Base-by-base conservation (phyloP, 2,888 invertebrate genomes). In the Drosophila diplacantha region DNA sequence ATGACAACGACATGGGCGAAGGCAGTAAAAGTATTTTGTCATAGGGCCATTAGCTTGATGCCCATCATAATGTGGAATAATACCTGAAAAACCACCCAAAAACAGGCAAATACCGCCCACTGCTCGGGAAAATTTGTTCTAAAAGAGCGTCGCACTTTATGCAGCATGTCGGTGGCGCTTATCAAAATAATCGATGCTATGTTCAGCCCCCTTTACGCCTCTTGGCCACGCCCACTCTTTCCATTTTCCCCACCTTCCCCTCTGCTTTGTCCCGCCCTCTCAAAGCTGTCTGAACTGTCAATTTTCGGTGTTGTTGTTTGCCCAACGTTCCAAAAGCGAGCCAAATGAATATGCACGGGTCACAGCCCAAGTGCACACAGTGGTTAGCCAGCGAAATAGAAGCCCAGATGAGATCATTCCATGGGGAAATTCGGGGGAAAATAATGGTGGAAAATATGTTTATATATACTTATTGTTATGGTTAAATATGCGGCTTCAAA, bases 101-200 rank as follows among this genome's bases (percentile, higher is more conserved):
- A 18, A 26, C 12, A 29, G 3, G 22, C 14, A 39, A 39, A 39
- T 41, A 16, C 47, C 65, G 64, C 52, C 43, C 61, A 54, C 50
- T 50, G 35, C 44, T 41, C 44, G 53, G 39, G 41, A 37, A 56
- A 16, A 56, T 12, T 11, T 32, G 32, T 46, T 34, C 56, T 12
- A 57, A 24, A 37, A 26, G 26, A 46, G 18, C 39, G 34, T 44
- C 62, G 59, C 75, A 62, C 56, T 73, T 62, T 60, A 62, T 75
- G 72, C 69, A 63, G 66, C 74, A 52, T 69, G 75, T 70, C 78
- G 63, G 53, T 61, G 71, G 24, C 44, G 71, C 73, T 77, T 78
- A 78, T 78, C 81, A 79, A 43, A 68, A 79, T 78, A 78, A 79
- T 78, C 78, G 79, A 78, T 78, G 81, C 69, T 55, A 34, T 52